A percentile compares a stretch with the other conserved stretches of the same genome.
Evolutionary conservation across 2,113 vertebrate genomes (phyloP).

Genomic region (Sterna hirundo): DNA sequence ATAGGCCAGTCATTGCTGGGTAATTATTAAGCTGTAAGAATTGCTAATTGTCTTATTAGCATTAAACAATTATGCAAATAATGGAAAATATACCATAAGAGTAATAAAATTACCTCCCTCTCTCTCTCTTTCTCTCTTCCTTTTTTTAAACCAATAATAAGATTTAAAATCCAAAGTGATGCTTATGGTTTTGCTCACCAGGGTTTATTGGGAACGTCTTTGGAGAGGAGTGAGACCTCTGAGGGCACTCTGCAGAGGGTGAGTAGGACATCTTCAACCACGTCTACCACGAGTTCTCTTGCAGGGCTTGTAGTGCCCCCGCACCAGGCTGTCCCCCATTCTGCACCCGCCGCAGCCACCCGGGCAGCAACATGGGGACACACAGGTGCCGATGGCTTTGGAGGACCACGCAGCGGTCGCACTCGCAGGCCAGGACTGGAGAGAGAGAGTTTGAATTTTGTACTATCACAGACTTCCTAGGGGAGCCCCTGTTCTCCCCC

Average conservation of each 20-base stretch:
- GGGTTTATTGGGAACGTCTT: background rate
- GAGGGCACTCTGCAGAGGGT: background rate
- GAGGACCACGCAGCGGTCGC: background rate
- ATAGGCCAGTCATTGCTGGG: slow-evolving; percentile 33
- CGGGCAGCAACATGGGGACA: background rate
- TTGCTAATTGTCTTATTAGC: slow-evolving; percentile 71
- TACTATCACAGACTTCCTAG: rapidly evolving
- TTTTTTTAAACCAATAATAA: slow-evolving; percentile 7
- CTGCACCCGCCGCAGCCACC: background rate
- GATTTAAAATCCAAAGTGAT: background rate
- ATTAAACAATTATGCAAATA: slow-evolving; percentile 74
- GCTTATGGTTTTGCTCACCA: background rate
- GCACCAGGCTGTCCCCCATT: background rate
- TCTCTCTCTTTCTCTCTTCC: background rate
- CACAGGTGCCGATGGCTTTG: background rate
- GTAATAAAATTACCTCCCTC: slow-evolving; percentile 35
- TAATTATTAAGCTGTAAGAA: slow-evolving; percentile 72
- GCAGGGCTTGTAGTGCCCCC: background rate
- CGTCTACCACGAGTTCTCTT: background rate
- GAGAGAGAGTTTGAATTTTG: background rate
- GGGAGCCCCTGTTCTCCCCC: background rate
- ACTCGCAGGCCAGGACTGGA: background rate
- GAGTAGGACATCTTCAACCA: background rate
- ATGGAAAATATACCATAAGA: slow-evolving; percentile 57
- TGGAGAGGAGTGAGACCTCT: background rate